Evolutionary conservation across 2,888 invertebrate species (phyloP).

Genomic region (Drosophila acutilabella): DNA sequence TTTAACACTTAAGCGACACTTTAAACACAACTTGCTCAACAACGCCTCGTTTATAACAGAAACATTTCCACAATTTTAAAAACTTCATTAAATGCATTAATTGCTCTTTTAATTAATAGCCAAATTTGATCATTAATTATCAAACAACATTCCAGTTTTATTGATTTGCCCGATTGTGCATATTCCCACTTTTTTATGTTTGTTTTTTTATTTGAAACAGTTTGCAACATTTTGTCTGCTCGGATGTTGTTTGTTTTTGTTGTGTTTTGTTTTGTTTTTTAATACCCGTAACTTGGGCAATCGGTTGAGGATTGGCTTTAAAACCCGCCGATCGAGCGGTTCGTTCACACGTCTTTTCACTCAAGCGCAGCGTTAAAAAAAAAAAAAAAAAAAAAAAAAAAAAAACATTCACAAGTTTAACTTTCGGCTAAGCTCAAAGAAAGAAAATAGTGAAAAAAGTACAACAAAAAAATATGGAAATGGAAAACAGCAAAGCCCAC

Average conservation of each 20-base stretch:
- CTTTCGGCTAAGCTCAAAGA: slow-evolving; percentile 50
- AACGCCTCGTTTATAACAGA: no score
- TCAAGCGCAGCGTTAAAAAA: slow-evolving; percentile 53
- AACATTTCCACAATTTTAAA: neutral
- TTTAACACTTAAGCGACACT: no score
- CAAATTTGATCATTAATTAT: slow-evolving; percentile 20
- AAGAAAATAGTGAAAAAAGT: neutral
- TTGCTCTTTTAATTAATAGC: slow-evolving; percentile 2
- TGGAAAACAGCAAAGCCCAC: slow-evolving; percentile 12
- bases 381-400: neutral
- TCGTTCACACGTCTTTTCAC: slow-evolving; percentile 72
- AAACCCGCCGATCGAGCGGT: slow-evolving; percentile 36
- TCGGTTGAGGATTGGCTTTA: slow-evolving; percentile 22
- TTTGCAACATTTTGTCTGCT: slow-evolving; percentile 29
- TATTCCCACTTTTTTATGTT: neutral
- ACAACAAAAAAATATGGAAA: neutral
- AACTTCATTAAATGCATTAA: neutral
- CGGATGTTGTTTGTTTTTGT: slow-evolving; percentile 11
- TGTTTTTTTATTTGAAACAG: no score
- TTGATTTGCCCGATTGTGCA: slow-evolving; percentile 19
- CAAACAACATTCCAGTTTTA: slow-evolving; percentile 23
- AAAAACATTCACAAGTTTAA: slow-evolving; percentile 59
- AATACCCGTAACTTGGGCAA: slow-evolving; percentile 3
- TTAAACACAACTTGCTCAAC: no score
- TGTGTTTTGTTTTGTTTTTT: neutral